Base-by-base conservation (phyloP, 2,113 vertebrate species). In the Eupsittula cactorum region DNA sequence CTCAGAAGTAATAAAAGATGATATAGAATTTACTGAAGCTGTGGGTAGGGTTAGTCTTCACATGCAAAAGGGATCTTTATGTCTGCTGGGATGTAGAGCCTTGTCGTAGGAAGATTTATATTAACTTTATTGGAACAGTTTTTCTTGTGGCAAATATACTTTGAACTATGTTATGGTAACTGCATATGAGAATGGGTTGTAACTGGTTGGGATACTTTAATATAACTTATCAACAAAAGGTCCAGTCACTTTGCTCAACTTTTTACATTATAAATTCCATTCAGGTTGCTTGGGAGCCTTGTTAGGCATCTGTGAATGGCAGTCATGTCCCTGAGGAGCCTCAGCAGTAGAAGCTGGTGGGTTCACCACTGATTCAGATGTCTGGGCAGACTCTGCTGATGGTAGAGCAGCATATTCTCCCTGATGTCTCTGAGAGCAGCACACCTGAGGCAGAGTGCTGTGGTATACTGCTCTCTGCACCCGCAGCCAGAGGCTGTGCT, bases 401-500 rank as follows among this genome's bases (percentile, higher is more conserved):
- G 16, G 16, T 19, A 21, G 41, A 47, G 25, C 11, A 79, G 6
- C 24, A 8, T 19, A 31, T 33, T n/a, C 12, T 27, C 28, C 47
- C 16, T 71, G 33, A 19, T 4, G 6, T 13, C 19, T 13, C 23
- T 17, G 46, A 63, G 55, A 49, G 27, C 33, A 68, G 39, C n/a
- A 18, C 9, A 13, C 5, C 14, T 16, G 62, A 73, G 23, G 52
- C 15, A 16, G 47, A 37, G 20, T 20, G 28, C 39, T 92, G 20
- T 65, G 74, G 18, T 42, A 37, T 31, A 41, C 50, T 65, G 11
- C 41, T 33, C 13, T 73, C 47, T 28, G 6, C 13, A 57, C 11
- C 18, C 0, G 1, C 37, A 79, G 16, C 24, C 73, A 28, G 57
- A 23, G 39, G 7, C 16, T 0, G 2, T 57, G 21, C 37, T 0